phyloP scores from a whole-genome alignment of 2,888 invertebrate genomes.

The Diaphora mendica region DNA sequence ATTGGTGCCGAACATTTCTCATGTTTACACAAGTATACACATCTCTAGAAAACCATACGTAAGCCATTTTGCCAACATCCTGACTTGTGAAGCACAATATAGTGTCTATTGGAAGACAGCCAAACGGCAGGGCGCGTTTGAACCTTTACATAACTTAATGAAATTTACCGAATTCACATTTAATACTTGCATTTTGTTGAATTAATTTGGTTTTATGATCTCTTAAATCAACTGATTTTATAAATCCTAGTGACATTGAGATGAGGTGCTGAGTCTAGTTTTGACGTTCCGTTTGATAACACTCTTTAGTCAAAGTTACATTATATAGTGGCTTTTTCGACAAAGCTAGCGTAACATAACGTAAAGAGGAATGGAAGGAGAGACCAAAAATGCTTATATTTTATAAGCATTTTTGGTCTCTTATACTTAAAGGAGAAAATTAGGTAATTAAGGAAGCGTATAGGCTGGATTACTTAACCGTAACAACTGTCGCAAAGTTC shows the following conservation, averaged over 20 bases:
- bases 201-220: background rate
- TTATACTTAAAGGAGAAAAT: constrained; percentile 3
- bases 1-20: background rate
- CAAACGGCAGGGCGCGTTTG: constrained; percentile 24
- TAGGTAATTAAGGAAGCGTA: constrained; percentile 11
- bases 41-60: background rate
- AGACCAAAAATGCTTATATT: no score
- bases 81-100: constrained; percentile 21
- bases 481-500: constrained; percentile 13
- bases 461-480: constrained; percentile 8
- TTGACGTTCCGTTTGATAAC: background rate
- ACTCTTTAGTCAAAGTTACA: background rate
- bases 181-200: background rate
- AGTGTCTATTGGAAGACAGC: constrained; percentile 37
- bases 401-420: background rate
- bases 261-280: background rate
- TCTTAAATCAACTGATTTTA: background rate
- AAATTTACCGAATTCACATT: constrained; percentile 38
- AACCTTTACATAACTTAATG: constrained; percentile 29
- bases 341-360: no score
- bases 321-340: background rate
- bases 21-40: background rate
- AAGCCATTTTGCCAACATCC: constrained; percentile 20
- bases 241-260: constrained; percentile 5
- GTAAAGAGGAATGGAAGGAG: background rate